Base-by-base conservation (phyloP, 2,113 vertebrate species). In the Aspidoscelis tigris region DNA sequence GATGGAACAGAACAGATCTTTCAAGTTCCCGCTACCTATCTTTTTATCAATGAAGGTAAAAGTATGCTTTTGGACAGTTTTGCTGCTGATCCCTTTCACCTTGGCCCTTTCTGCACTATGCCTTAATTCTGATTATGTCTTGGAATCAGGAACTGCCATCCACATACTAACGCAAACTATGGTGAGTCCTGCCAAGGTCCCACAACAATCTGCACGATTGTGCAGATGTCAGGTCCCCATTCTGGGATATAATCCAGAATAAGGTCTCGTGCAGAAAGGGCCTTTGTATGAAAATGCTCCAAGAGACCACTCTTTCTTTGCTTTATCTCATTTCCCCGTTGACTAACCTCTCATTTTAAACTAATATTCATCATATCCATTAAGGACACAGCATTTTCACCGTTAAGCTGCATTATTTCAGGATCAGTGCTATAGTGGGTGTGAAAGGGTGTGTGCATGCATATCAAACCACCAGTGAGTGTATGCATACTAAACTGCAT, bases 361-460 rank as follows among this genome's bases (percentile, higher is more conserved):
- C 69, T 24, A 43, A 20, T 44, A 8, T 61, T 61, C 65, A 20
- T 61, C 2, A 39, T 1, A 2, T 20, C 4, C 75, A 69, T 61
- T 61, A 16, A 61, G 50, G 10, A 0, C 58, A 80, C 89, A 47
- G 0, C 12, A 11, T 0, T 0, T 1, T 0, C 0, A 0, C 9
- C 21, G 0, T 65, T 61, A 22, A 41, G 7, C n/a, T 33, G 9
- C 77, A 12, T 5, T 20, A 9, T 80, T 80, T 80, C 78, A 69
- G 4, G n/a, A 44, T 18, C 7, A 3, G 7, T 65, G 43, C 24
- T 22, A 20, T 74, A 74, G 26, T 8, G 33, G 0, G 47, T 10
- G 0, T 0, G 0, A 0, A 16, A 26, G 1, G 65, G 4, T 75
- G 12, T 41, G 33, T 70, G 10, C 61, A 39, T 18, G 53, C 43